phyloP scores from a whole-genome alignment of 1,140 invertebrate species.

The Trachelipus rathkii region DNA sequence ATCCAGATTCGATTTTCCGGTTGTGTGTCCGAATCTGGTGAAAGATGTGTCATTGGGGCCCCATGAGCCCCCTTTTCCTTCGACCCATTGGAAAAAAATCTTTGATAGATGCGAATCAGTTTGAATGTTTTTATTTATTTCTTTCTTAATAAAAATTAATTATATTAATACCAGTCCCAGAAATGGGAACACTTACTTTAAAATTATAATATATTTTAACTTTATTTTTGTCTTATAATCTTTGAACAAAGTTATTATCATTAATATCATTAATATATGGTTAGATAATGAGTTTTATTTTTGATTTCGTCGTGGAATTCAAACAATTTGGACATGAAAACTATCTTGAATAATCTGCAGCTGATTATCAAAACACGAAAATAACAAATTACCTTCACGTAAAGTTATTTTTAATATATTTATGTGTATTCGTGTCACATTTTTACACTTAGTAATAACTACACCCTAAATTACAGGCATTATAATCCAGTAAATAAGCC shows the following conservation, averaged over 20 bases:
- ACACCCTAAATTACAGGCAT: neutral
- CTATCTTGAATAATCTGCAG: neutral
- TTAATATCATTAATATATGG: neutral
- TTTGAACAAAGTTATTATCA: neutral
- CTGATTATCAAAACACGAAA: neutral
- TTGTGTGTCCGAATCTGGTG: neutral
- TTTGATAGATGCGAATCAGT: neutral
- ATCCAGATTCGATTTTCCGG: neutral
- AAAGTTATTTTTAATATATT: neutral
- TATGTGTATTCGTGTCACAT: neutral
- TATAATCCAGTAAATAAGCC: neutral
- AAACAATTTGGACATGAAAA: neutral
- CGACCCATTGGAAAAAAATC: neutral
- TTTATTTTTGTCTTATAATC: slow-evolving; percentile 4
- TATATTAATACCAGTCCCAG: neutral
- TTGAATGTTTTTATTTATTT: neutral
- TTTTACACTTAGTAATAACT: neutral
- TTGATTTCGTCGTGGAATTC: too few relatives aligned
- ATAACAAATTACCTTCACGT: neutral
- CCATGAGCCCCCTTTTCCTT: neutral
- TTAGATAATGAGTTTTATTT: too few relatives aligned
- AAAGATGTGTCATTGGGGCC: neutral
- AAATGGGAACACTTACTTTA: neutral
- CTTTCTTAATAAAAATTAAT: neutral
- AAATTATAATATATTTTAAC: neutral